A percentile compares a stretch with the other conserved stretches of the same genome.
These are phyloP conservation scores for Drosophila biarmipes DNA, from an alignment of 1,140 invertebrate genomes.

Conservation along the genomic window DNA sequence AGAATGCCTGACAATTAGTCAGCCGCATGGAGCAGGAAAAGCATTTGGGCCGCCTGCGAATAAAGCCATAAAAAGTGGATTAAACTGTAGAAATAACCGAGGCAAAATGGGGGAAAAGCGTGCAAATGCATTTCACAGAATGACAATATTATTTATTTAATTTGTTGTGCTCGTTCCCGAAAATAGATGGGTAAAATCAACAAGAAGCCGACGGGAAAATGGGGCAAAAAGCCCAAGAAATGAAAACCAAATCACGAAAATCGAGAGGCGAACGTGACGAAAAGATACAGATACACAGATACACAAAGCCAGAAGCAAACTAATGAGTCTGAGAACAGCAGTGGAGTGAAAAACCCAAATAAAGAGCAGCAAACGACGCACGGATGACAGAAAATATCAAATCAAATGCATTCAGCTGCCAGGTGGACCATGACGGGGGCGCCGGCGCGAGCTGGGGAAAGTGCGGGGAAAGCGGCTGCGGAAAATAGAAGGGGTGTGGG, in stretches of 20 bases:
- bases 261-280: constrained; percentile 44
- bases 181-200: constrained; percentile 25
- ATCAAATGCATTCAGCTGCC: constrained; percentile 70
- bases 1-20: constrained; percentile 30
- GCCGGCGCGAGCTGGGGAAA: constrained; percentile 1
- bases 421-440: constrained; percentile 52
- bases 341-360: constrained; percentile 17
- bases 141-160: constrained; percentile 40
- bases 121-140: constrained; percentile 30
- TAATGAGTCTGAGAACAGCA: constrained; percentile 42
- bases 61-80: constrained; percentile 28
- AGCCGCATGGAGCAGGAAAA: constrained; percentile 31
- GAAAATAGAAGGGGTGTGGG: background rate
- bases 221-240: constrained; percentile 27
- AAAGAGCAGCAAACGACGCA: constrained; percentile 33
- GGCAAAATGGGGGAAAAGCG: background rate
- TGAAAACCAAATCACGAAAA: constrained; percentile 34
- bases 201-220: background rate
- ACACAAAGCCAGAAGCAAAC: constrained; percentile 15
- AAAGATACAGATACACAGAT: constrained; percentile 13
- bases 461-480: constrained; percentile 7
- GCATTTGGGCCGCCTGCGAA: constrained; percentile 34
- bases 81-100: constrained; percentile 16
- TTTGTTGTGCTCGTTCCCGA: constrained; percentile 36
- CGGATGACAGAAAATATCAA: constrained; percentile 60